Base-by-base conservation (phyloP, 2,113 vertebrate species). In the Raja brachyura region DNA sequence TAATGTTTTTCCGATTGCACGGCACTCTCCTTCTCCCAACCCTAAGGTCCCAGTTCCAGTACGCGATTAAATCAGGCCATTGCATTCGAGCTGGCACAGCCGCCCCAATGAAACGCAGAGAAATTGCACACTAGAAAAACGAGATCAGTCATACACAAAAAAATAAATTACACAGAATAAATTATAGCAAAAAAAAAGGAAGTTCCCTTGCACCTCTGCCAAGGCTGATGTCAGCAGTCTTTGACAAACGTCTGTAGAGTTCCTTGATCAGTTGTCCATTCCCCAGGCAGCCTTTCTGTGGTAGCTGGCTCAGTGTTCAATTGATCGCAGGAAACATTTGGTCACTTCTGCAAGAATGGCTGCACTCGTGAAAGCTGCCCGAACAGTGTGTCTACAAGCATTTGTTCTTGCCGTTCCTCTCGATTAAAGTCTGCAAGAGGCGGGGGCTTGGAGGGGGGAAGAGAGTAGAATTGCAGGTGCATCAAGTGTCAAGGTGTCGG, bases 301-400 rank as follows among this genome's bases (percentile, higher is more conserved):
- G 73, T 92, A 94, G 94, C 94, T 95, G 94, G 95, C 95, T 96
- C 95, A 95, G 95, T 94, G 95, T 95, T 95, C 94, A 95, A 95
- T 94, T 48, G 95, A 94, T 0, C 95, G 94, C 95, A 96, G 96
- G 95, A 95, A 95, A 95, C 94, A 94, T 94, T 95, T 92, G 20
- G 48, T 92, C 20, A 7, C 6, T 73, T 88, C 18, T 48, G 68
- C 73, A 3, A 92, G 39, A 90, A 88, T 59, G 88, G 66, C 68
- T 70, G 68, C 90, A 39, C 33, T n/a, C 33, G 54, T 68, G 54
- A 63, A 92, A 92, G 33, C 5, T 10, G 68, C 68, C 10, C 20
- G 9, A 39, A 73, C 33, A 6, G 86, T 61, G 14, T 18, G 39
- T 68, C 61, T 68, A 39, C 16, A 8, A 73, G 66, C 61, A 61